phyloP scores from a whole-genome alignment of 1,140 invertebrate species.

The Bombus sibiricus region DNA sequence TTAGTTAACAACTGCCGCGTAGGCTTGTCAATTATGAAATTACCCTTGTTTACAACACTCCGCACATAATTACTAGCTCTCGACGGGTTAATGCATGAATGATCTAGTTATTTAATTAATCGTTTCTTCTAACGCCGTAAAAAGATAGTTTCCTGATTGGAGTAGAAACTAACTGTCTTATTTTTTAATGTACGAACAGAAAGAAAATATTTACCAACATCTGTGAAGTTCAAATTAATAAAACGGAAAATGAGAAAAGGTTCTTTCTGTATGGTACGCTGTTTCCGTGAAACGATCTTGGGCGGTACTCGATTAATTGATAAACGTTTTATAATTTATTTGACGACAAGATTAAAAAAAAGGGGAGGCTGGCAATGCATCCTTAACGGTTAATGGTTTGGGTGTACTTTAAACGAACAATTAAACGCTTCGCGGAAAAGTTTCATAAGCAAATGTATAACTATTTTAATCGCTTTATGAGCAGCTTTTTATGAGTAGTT shows the following conservation, averaged over 20 bases:
- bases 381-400: background rate
- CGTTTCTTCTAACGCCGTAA: conserved; percentile 5
- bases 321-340: background rate
- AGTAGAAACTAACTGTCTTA: background rate
- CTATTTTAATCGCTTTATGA: background rate
- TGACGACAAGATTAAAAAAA: background rate
- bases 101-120: conserved; percentile 54
- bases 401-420: background rate
- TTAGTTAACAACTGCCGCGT: conserved; percentile 74
- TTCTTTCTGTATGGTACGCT: no score
- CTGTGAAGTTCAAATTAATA: background rate
- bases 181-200: background rate
- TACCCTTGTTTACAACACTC: conserved; percentile 71
- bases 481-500: background rate
- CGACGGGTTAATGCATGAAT: conserved; percentile 51
- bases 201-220: background rate
- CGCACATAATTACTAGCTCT: conserved; percentile 59
- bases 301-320: background rate
- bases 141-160: background rate
- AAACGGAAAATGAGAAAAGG: background rate
- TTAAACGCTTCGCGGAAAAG: background rate
- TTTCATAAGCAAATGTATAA: background rate
- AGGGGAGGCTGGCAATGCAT: background rate
- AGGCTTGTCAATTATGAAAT: conserved; percentile 77
- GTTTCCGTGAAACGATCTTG: no score